Evolutionary conservation across 1,140 invertebrate genomes (phyloP), one percentile per base, ranked within the genome.

Genomic region (Camponotus vicinus): DNA sequence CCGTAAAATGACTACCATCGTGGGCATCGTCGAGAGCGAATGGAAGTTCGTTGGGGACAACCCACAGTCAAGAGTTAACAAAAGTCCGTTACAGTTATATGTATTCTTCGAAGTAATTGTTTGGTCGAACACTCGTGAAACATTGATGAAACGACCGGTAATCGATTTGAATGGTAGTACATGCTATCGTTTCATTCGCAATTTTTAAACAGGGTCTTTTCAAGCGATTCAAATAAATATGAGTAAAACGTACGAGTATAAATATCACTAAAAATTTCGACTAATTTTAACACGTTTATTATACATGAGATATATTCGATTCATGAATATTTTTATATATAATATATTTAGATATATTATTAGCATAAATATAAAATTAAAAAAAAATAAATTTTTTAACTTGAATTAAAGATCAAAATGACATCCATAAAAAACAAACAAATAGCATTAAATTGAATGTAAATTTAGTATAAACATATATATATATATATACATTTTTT

Each of bases 1-100:
- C 55, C 86, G 88, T 91, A 87, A 91, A 92, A 92, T 86, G 73
- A 92, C 88, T 86, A 86, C 49, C 76, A 92, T 86, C 85, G 87
- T 92, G 76, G 85, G 83, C 55, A 88, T 82, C 80, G 88, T 88
- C 76, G 70, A 82, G 70, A 80, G 59, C 78, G 87, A 88, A 76
- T 73, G 63, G 57, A 86, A 76, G 61, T 88, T 76, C 86, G 88
- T 86, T 89, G 87, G 63, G 71, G 76, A 42, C 34, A 6, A 49
- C 73, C 79, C 79, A 61, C 57, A 42, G 64, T 73, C 79, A 89
- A 83, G 88, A 78, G 80, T 89, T 89, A 82, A 32, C 69, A 83
- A 83, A 83, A 83, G 79, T 83, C 55, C 79, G 79, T 83, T 83
- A 85, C 79, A 83, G 66, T 84, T 87, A 78, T 87, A 27, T 27